Conservation (phyloP, 2,797 vertebrate species). For the Gila robusta region DNA sequence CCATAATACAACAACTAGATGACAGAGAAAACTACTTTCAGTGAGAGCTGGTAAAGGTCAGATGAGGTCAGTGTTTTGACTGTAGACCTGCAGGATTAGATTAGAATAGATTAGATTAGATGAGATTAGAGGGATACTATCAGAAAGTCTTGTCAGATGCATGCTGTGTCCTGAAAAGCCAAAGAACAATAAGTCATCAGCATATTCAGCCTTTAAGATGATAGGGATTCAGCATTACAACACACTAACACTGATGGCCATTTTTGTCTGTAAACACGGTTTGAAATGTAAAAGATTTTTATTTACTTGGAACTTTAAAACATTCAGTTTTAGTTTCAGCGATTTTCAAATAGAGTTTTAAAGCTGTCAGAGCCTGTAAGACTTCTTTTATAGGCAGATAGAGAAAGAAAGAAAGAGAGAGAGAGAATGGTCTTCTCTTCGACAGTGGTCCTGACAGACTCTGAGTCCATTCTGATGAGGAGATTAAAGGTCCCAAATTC, state of each 20-base stretch:
- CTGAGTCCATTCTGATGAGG: constrained; percentile 59
- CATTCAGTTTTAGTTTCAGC: not conserved
- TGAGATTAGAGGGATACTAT: constrained; percentile 23
- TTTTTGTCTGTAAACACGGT: not conserved
- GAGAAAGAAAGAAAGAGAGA: constrained; percentile 8
- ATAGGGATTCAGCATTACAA: not conserved
- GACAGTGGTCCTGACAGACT: constrained; percentile 61
- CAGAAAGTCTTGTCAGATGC: constrained; percentile 27
- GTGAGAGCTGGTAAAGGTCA: constrained; percentile 2
- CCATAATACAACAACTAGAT: not conserved
- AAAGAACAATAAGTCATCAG: constrained; percentile 18
- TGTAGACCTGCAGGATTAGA: constrained; percentile 30
- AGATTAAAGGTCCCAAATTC: constrained; percentile 66
- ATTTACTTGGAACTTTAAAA: not conserved
- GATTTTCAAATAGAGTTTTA: constrained; percentile 11
- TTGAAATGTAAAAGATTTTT: not conserved
- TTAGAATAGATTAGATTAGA: constrained; percentile 33
- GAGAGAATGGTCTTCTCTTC: constrained; percentile 45
- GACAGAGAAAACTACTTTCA: not conserved
- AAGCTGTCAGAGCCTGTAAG: constrained; percentile 17
- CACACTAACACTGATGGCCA: not conserved
- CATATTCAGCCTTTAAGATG: constrained; percentile 15
- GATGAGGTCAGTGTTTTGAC: constrained; percentile 3
- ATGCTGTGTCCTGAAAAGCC: constrained; percentile 25
- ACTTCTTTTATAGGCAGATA: not conserved